Percentiles rank a stretch among this genome's conserved stretches.
These are phyloP conservation scores for Machimus rusticus DNA, from an alignment of 2,888 invertebrate genomes.

Conservation along the genomic window DNA sequence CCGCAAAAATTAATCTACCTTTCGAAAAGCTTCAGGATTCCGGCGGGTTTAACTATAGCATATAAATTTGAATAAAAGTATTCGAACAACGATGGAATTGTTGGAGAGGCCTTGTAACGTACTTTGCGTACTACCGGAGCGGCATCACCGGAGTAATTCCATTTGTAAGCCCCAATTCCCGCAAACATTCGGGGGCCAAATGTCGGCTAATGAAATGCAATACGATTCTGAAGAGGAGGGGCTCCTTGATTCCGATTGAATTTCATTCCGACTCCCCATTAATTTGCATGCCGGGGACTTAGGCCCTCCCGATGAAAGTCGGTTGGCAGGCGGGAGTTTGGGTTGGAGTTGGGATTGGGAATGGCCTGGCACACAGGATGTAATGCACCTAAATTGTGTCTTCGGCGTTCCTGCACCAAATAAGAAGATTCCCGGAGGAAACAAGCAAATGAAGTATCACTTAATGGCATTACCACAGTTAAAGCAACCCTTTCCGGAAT, in stretches of 20 bases:
- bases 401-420: neutral
- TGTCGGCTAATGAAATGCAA: slow-evolving; percentile 36
- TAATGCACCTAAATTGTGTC: slow-evolving; percentile 26
- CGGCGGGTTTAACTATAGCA: neutral
- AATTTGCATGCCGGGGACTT: slow-evolving; percentile 21
- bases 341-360: neutral
- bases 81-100: neutral
- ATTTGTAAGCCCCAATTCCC: neutral
- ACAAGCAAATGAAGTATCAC: slow-evolving; percentile 45
- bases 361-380: neutral
- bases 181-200: neutral
- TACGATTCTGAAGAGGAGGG: neutral
- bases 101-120: neutral
- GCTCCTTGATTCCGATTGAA: slow-evolving; percentile 33
- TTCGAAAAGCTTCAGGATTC: neutral
- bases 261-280: slow-evolving; percentile 16
- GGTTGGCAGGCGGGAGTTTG: neutral
- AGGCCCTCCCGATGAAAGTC: neutral
- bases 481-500: slow-evolving; percentile 32
- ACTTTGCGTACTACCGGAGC: neutral
- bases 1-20: neutral
- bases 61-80: neutral
- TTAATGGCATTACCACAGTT: slow-evolving; percentile 45
- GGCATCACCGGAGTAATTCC: neutral
- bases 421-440: slow-evolving; percentile 14